These are phyloP conservation scores for Calosoma granatense DNA, from an alignment of 1,140 invertebrate species.

Conservation along the genomic window DNA sequence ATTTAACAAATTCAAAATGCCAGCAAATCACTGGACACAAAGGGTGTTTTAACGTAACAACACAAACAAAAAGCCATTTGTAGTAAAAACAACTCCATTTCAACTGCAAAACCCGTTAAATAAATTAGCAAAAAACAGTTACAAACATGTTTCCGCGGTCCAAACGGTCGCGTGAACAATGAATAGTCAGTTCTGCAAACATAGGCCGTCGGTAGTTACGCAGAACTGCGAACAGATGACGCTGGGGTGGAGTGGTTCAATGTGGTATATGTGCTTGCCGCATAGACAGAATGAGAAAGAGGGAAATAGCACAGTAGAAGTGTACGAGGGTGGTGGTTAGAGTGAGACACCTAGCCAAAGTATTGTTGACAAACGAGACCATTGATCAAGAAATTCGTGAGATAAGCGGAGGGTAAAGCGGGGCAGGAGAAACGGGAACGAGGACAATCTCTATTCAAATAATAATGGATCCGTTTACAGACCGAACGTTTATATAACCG, in stretches of 20 bases:
- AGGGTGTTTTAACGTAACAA: too few relatives aligned
- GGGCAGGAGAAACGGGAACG: background rate
- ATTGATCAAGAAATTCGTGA: background rate
- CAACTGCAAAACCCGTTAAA: background rate
- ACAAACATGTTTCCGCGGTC: too few relatives aligned
- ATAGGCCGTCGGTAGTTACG: too few relatives aligned
- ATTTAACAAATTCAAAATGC: too few relatives aligned
- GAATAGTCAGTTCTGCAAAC: background rate
- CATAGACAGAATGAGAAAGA: too few relatives aligned
- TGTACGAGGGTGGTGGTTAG: too few relatives aligned
- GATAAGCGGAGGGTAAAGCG: background rate
- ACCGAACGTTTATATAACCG: too few relatives aligned
- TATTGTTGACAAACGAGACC: conserved; percentile 3
- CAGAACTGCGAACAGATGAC: background rate
- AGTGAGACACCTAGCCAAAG: background rate
- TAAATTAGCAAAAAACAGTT: background rate
- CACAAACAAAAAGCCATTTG: background rate
- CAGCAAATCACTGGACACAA: too few relatives aligned
- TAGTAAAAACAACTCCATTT: background rate
- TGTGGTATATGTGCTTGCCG: too few relatives aligned
- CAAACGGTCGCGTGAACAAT: too few relatives aligned
- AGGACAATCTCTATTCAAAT: conserved; percentile 1
- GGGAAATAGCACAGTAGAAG: too few relatives aligned
- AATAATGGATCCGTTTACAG: background rate
- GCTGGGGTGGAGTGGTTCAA: too few relatives aligned